Percentiles rank a stretch among this genome's conserved stretches.
phyloP scores from a whole-genome alignment of 1,140 invertebrate species.

The Bradysia coprophila region DNA sequence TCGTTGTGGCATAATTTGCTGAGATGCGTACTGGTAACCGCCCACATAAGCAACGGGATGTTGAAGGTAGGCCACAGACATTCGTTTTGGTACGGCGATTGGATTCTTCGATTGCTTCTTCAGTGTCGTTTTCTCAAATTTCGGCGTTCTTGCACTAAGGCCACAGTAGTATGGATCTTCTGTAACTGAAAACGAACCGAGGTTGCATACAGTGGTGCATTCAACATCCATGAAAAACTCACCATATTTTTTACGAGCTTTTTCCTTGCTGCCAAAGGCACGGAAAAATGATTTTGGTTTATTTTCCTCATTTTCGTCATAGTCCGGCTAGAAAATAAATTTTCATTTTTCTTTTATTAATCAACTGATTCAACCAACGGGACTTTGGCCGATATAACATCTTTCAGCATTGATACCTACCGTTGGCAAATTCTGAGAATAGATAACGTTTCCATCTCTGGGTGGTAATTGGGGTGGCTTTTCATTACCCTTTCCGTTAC shows the following conservation, averaged over 20 bases:
- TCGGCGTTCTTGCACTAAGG: constrained; percentile 57
- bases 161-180: constrained; percentile 77
- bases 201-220: neutral
- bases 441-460: constrained; percentile 48
- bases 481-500: constrained; percentile 52
- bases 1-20: constrained; percentile 16
- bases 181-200: neutral
- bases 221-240: neutral
- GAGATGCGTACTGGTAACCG: constrained; percentile 9
- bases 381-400: too few species aligned
- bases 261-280: neutral
- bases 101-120: constrained; percentile 8
- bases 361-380: too few species aligned
- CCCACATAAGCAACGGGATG: constrained; percentile 4
- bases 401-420: too few species aligned
- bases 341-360: neutral
- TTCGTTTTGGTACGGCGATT: constrained; percentile 18
- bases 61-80: constrained; percentile 15
- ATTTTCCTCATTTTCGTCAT: neutral
- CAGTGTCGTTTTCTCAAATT: constrained; percentile 40
- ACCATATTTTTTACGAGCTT: neutral
- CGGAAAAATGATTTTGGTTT: neutral
- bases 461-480: constrained; percentile 85
- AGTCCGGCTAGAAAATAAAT: constrained; percentile 1
- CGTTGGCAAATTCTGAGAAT: constrained; percentile 74